Percentiles rank a stretch among this genome's conserved stretches.
Conservation (phyloP, 1,140 invertebrate species). For the Plectus sambesii region DNA sequence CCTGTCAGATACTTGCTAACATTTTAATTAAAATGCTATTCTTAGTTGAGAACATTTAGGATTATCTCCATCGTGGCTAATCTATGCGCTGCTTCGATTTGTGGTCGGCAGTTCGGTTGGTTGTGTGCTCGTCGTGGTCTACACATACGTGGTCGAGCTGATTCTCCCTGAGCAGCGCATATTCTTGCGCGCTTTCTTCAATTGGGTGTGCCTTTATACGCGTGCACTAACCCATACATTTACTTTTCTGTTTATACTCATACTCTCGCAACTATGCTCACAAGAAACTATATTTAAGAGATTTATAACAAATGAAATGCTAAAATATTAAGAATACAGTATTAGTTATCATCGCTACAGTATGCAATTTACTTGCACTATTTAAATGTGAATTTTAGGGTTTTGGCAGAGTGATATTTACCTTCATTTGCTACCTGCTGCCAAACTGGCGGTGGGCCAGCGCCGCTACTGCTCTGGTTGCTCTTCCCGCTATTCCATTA, state of each 20-base stretch:
- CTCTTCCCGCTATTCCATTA: slow-evolving; percentile 11
- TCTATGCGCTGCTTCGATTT: slow-evolving; percentile 16
- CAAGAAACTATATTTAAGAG: slow-evolving; percentile 6
- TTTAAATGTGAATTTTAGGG: slow-evolving; percentile 3
- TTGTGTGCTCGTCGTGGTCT: slow-evolving; percentile 17
- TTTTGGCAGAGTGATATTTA: slow-evolving; percentile 15
- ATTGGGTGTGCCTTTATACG: slow-evolving; percentile 9
- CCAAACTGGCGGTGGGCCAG: slow-evolving; percentile 17
- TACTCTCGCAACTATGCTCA: background rate
- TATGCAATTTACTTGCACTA: too few species aligned
- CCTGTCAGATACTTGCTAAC: slow-evolving; percentile 10
- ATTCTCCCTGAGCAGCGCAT: slow-evolving; percentile 17
- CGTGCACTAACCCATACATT: background rate
- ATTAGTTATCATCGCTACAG: too few species aligned
- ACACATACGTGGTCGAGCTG: slow-evolving; percentile 17
- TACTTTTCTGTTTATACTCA: background rate
- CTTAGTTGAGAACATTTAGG: slow-evolving; percentile 9
- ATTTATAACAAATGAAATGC: too few species aligned
- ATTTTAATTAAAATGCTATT: background rate
- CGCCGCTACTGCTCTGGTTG: slow-evolving; percentile 9
- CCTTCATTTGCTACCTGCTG: slow-evolving; percentile 13
- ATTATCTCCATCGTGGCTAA: slow-evolving; percentile 12
- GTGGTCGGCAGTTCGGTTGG: slow-evolving; percentile 12
- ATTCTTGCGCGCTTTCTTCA: slow-evolving; percentile 19
- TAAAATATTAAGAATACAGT: too few species aligned